A percentile compares a stretch with the other conserved stretches of the same genome.
These are phyloP conservation scores for Ophioninae sp. DNA, from an alignment of 2,888 invertebrate species.

Conservation along the genomic window DNA sequence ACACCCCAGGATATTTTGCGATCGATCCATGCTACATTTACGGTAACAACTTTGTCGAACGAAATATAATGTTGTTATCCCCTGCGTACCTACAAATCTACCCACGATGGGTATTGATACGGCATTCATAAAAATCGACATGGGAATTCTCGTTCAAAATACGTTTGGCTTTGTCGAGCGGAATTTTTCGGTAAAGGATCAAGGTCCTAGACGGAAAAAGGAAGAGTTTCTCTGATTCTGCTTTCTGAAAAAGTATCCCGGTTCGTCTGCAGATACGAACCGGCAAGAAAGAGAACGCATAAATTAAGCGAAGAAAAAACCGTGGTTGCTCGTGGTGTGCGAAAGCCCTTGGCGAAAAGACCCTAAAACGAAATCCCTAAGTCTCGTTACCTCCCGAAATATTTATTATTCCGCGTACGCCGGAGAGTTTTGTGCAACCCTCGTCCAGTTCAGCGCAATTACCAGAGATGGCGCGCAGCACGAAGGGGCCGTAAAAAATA, in stretches of 20 bases:
- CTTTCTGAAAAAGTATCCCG: not conserved
- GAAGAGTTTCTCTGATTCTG: not conserved
- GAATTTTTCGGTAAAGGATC: not conserved
- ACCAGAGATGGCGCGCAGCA: slow-evolving; percentile 40
- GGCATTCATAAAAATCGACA: not conserved
- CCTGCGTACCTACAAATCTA: not conserved
- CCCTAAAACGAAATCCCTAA: slow-evolving; percentile 69
- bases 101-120: not conserved
- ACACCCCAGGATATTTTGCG: not conserved
- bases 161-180: not conserved
- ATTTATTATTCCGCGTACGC: slow-evolving; percentile 74
- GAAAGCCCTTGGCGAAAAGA: slow-evolving; percentile 56
- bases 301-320: slow-evolving; percentile 38
- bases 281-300: not conserved
- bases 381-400: slow-evolving; percentile 70
- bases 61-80: not conserved
- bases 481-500: slow-evolving; percentile 30
- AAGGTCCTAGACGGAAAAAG: not conserved
- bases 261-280: not conserved
- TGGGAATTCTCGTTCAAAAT: not conserved
- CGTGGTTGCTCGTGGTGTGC: slow-evolving; percentile 1
- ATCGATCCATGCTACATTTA: not conserved
- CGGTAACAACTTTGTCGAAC: slow-evolving; percentile 7
- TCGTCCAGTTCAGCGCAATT: slow-evolving; percentile 78
- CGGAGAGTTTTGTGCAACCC: slow-evolving; percentile 73